phyloP scores from a whole-genome alignment of 2,113 vertebrate genomes.

The Dryoscopus gambensis region DNA sequence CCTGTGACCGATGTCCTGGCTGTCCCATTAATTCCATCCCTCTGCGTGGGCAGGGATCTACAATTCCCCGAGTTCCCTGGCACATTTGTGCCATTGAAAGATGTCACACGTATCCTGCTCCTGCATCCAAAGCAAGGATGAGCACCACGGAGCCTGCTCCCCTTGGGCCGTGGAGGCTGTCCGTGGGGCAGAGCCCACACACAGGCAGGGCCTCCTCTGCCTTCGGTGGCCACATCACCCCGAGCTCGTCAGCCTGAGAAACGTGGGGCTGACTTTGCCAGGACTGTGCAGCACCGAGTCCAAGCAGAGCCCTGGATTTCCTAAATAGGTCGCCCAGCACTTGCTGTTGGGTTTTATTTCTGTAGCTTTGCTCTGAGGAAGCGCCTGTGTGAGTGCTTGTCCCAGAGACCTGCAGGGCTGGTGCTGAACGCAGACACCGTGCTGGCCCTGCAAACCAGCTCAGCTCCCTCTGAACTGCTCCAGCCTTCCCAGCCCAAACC shows the following conservation, averaged over 20 bases:
- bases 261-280: background rate
- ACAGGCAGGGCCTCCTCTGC: background rate
- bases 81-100: background rate
- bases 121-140: background rate
- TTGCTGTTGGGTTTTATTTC: background rate
- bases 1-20: rapidly evolving
- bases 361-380: background rate
- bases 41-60: background rate
- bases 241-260: background rate
- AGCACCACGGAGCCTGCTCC: background rate
- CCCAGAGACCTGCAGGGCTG: background rate
- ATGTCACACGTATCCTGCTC: background rate
- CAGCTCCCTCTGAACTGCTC: background rate
- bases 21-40: background rate
- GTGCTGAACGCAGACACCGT: background rate
- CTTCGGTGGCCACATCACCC: background rate
- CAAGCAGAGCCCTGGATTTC: background rate
- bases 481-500: background rate
- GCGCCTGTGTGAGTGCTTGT: background rate
- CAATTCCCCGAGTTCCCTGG: background rate
- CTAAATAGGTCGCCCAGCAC: background rate
- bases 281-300: background rate
- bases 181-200: background rate
- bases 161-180: background rate
- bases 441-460: background rate